phyloP scores from a whole-genome alignment of 2,113 vertebrate species.

The Caracal caracal region DNA sequence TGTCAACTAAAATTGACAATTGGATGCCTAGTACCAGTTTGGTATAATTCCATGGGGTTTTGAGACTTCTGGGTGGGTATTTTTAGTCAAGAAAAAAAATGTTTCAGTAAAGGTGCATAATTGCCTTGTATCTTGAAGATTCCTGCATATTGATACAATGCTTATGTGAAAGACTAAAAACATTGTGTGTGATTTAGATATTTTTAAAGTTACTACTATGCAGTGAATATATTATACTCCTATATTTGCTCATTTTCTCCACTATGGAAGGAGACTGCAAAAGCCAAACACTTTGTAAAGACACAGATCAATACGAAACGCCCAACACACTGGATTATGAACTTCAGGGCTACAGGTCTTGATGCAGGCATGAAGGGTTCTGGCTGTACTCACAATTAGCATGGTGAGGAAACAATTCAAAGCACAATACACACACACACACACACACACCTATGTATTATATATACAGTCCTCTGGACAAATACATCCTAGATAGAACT shows the following conservation, averaged over 20 bases:
- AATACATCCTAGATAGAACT: neutral
- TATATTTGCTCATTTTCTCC: neutral
- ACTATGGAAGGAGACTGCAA: neutral
- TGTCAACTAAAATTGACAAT: slow-evolving; percentile 84
- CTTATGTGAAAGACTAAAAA: neutral
- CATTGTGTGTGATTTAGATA: neutral
- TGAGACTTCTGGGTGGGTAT: slow-evolving; percentile 69
- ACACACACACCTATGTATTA: no score
- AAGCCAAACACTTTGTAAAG: neutral
- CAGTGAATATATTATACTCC: neutral
- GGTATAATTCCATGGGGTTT: slow-evolving; percentile 77
- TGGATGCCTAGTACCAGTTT: slow-evolving; percentile 75
- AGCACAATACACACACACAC: neutral
- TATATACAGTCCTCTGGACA: neutral
- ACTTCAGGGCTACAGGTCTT: neutral
- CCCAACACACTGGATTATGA: neutral
- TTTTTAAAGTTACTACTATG: neutral
- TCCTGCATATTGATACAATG: neutral
- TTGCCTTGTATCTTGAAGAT: slow-evolving; percentile 54
- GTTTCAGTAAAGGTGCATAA: slow-evolving; percentile 59
- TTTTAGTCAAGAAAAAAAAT: slow-evolving; percentile 34
- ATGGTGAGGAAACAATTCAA: neutral
- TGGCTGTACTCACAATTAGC: neutral
- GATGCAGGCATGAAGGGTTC: neutral
- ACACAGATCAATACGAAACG: neutral